These are phyloP conservation scores for Hyaena hyaena DNA, from an alignment of 2,113 vertebrate species.

Conservation along the genomic window DNA sequence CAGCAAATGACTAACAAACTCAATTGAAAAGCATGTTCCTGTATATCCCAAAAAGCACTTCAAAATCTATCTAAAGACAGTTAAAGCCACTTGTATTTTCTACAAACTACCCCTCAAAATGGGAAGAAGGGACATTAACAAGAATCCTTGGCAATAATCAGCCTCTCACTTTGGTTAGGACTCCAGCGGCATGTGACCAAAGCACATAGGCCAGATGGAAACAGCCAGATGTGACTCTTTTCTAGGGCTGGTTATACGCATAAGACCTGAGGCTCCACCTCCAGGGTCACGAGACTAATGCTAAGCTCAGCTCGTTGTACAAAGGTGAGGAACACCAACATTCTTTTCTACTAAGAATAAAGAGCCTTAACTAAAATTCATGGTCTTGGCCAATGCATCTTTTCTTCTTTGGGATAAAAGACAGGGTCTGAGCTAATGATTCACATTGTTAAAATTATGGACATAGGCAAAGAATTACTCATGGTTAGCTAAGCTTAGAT, in stretches of 20 bases:
- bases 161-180: neutral
- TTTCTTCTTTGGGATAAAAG: slow-evolving; percentile 1
- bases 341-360: neutral
- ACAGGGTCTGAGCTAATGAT: slow-evolving; percentile 50
- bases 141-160: neutral
- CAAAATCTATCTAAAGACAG: neutral
- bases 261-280: neutral
- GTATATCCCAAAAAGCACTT: slow-evolving; percentile 53
- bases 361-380: neutral
- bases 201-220: neutral
- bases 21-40: slow-evolving; percentile 41
- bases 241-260: neutral
- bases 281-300: neutral
- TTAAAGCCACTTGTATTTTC: neutral
- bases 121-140: neutral
- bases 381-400: neutral
- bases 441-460: slow-evolving; percentile 61
- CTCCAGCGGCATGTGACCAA: neutral
- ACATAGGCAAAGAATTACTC: slow-evolving; percentile 50
- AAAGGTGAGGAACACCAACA: neutral
- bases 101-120: neutral
- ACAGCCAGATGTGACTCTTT: rapidly evolving
- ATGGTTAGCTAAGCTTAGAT: slow-evolving; percentile 41
- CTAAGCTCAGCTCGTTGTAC: neutral
- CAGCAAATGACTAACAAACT: slow-evolving; percentile 56